Conservation (phyloP, 2,113 vertebrate genomes). For the Sylvia atricapilla region DNA sequence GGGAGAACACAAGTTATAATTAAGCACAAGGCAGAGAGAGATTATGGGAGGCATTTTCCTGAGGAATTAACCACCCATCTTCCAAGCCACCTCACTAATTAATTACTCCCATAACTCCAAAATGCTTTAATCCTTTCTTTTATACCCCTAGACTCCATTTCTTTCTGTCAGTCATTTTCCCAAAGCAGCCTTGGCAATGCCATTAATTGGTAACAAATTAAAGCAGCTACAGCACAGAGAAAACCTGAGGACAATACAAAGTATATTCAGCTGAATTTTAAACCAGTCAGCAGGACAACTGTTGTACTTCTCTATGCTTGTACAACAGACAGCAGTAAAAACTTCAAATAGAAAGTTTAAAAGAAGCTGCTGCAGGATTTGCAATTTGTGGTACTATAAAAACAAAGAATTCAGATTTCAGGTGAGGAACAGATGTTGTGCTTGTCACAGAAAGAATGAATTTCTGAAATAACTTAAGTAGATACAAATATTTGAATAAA, state of each 20-base stretch:
- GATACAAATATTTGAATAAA: not conserved
- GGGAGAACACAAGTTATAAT: not conserved
- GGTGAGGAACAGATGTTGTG: not conserved
- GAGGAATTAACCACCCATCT: not conserved
- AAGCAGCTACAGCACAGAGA: not conserved
- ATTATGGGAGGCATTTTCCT: not conserved
- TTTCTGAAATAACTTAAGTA: not conserved
- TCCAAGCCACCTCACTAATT: not conserved
- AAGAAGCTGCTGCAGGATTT: not conserved
- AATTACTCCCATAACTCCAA: not conserved
- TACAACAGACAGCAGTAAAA: not conserved
- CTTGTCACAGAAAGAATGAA: not conserved
- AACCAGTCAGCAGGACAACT: not conserved
- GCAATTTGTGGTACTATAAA: not conserved
- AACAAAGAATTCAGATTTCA: not conserved
- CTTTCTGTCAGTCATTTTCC: not conserved
- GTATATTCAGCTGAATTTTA: not conserved
- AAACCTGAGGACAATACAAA: not conserved
- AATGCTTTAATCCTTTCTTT: not conserved
- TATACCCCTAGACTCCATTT: not conserved
- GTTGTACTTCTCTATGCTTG: not conserved
- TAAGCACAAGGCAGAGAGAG: not conserved
- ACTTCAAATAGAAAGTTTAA: not conserved
- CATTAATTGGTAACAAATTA: not conserved
- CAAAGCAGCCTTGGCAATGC: not conserved